A percentile compares a stretch with the other conserved stretches of the same genome.
Evolutionary conservation across 2,888 invertebrate genomes (phyloP).

Genomic region (Acleris literana): DNA sequence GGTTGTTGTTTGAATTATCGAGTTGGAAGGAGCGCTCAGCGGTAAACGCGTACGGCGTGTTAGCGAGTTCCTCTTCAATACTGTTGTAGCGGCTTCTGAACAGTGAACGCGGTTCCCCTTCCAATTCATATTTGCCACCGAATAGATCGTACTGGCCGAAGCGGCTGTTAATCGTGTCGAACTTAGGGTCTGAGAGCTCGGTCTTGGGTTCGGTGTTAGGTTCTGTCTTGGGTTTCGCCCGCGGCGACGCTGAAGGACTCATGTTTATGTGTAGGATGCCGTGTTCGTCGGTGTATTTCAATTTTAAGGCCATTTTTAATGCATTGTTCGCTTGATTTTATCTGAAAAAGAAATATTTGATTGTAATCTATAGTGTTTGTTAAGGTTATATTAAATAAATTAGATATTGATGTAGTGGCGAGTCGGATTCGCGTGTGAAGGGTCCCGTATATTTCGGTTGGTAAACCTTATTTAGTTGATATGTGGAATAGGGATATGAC

Average conservation of each 20-base stretch:
- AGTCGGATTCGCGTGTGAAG: too few species aligned
- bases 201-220: conserved; percentile 34
- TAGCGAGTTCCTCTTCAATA: conserved; percentile 77
- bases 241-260: conserved; percentile 62
- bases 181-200: conserved; percentile 61
- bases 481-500: too few species aligned
- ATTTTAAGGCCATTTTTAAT: conserved; percentile 68
- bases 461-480: too few species aligned
- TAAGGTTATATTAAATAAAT: too few species aligned
- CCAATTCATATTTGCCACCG: conserved; percentile 68
- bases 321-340: conserved; percentile 35
- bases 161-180: conserved; percentile 75
- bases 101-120: conserved; percentile 63
- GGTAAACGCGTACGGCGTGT: conserved; percentile 80
- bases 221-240: conserved; percentile 37
- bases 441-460: too few species aligned
- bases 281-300: conserved; percentile 78
- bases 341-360: conserved; percentile 41
- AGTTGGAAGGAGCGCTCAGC: conserved; percentile 60
- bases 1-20: conserved; percentile 48
- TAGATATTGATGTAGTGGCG: too few species aligned
- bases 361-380: not conserved
- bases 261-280: conserved; percentile 78
- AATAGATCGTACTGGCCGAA: conserved; percentile 77
- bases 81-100: conserved; percentile 80